Conservation (phyloP, 2,797 vertebrate genomes). For the Coilia nasus region DNA sequence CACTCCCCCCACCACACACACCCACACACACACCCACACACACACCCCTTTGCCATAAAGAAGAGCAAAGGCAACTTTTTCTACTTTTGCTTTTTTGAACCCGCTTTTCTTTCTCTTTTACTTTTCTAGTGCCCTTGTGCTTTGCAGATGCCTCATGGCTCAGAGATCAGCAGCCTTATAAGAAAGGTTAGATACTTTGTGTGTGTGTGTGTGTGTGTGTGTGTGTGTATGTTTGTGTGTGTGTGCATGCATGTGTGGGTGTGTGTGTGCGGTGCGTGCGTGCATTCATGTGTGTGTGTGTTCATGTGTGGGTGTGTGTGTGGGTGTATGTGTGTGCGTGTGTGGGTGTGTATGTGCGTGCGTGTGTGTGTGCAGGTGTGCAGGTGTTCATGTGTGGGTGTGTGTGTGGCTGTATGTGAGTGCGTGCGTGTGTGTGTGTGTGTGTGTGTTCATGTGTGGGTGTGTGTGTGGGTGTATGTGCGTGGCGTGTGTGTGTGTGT, state of each 20-base stretch:
- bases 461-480: background rate
- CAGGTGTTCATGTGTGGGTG: background rate
- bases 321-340: no score
- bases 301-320: background rate
- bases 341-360: no score
- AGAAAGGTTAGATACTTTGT: slow-evolving; percentile 62
- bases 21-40: slow-evolving; percentile 24
- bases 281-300: slow-evolving; percentile 28
- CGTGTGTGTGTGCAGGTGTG: no score
- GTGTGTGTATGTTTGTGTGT: no score
- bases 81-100: slow-evolving; percentile 49
- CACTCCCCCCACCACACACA: slow-evolving; percentile 53
- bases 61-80: slow-evolving; percentile 63
- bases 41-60: slow-evolving; percentile 51
- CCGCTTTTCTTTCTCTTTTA: slow-evolving; percentile 51
- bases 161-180: slow-evolving; percentile 53
- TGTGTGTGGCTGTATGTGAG: background rate
- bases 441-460: no score
- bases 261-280: slow-evolving; percentile 11
- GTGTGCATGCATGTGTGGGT: no score
- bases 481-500: slow-evolving; percentile 13
- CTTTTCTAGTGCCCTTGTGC: background rate
- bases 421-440: slow-evolving; percentile 18
- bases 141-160: slow-evolving; percentile 62
- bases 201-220: slow-evolving; percentile 18